These are phyloP conservation scores for Chrysogorgia sp. DNA, from an alignment of 92 coral and sea anemone species.

Conservation along the genomic window DNA sequence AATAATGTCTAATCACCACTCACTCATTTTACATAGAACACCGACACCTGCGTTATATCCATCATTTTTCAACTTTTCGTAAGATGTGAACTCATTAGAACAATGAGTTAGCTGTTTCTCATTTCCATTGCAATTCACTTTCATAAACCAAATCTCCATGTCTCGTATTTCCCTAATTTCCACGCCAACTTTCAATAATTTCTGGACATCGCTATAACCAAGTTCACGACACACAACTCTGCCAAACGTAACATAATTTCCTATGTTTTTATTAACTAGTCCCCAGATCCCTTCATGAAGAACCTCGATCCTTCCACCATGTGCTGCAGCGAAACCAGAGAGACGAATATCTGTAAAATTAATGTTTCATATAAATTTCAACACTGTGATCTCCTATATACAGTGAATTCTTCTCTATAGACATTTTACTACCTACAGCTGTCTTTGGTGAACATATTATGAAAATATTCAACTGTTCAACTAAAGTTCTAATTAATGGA, in stretches of 20 bases:
- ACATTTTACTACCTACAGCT: too few species aligned
- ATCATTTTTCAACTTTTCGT: background rate
- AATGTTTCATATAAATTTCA: too few species aligned
- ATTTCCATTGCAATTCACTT: slow-evolving; percentile 6
- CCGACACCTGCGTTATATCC: background rate
- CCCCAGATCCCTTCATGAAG: slow-evolving; percentile 27
- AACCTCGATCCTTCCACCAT: slow-evolving; percentile 9
- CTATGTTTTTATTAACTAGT: background rate
- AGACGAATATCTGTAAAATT: slow-evolving; percentile 10
- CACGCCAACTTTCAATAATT: background rate
- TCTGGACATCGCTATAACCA: slow-evolving; percentile 12
- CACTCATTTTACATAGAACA: slow-evolving; percentile 8
- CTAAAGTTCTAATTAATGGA: too few species aligned
- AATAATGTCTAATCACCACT: too few species aligned
- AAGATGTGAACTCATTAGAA: background rate
- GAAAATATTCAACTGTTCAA: too few species aligned
- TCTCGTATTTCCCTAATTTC: background rate
- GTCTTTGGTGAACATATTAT: too few species aligned
- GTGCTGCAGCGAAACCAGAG: background rate
- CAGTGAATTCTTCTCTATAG: too few species aligned
- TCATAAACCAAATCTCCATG: background rate
- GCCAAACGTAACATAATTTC: too few species aligned
- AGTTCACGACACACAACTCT: slow-evolving; percentile 23
- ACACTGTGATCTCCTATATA: too few species aligned
- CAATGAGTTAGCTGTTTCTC: slow-evolving; percentile 2